These are phyloP conservation scores for Cygnus olor DNA, from an alignment of 2,797 vertebrate species.

Conservation along the genomic window DNA sequence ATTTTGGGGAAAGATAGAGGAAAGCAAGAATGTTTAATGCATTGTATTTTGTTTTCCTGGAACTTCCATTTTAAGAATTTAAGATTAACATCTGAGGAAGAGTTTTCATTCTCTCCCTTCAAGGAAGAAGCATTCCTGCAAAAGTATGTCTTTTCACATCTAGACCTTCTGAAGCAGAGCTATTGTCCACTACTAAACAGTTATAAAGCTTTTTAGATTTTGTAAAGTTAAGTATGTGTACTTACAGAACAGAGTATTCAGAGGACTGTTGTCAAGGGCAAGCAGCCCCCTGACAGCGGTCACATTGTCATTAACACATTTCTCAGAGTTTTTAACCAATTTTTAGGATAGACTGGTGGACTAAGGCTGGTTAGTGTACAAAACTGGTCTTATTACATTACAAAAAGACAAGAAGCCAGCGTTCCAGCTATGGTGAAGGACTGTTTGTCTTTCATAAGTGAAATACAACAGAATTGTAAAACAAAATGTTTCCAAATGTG, in stretches of 20 bases:
- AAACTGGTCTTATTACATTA: not conserved
- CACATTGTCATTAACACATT: not conserved
- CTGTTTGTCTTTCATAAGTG: not conserved
- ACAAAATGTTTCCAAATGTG: not conserved
- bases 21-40: not conserved
- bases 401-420: not conserved
- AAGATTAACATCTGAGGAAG: not conserved
- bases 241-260: not conserved
- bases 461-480: not conserved
- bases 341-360: not conserved
- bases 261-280: not conserved
- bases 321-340: not conserved
- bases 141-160: not conserved
- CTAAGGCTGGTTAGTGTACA: not conserved
- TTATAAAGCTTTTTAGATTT: not conserved
- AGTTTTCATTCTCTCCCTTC: not conserved
- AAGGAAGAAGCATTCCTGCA: not conserved
- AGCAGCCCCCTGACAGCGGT: not conserved
- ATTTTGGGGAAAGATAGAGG: not conserved
- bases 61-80: not conserved
- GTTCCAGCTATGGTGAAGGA: not conserved
- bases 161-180: not conserved
- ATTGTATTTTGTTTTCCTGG: not conserved
- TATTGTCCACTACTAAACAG: not conserved
- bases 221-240: not conserved